phyloP scores from a whole-genome alignment of 2,113 vertebrate species.

The Brachyhypopomus occidentalis region DNA sequence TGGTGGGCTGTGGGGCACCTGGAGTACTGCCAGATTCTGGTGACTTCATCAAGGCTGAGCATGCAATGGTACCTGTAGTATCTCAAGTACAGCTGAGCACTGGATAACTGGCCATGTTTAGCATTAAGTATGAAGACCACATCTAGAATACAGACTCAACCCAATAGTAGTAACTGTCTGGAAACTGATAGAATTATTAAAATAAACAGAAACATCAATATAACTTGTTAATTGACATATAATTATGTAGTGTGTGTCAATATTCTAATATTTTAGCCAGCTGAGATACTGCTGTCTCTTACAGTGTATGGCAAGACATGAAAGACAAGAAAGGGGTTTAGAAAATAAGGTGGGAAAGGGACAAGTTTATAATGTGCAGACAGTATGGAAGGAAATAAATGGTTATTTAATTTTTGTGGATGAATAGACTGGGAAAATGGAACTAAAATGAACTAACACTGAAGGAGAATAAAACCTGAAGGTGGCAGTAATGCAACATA shows the following conservation, averaged over 20 bases:
- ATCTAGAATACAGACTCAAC: neutral
- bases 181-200: neutral
- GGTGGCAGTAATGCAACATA: neutral
- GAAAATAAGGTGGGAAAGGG: neutral
- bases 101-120: neutral
- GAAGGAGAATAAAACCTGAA: neutral
- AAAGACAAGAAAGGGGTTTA: neutral
- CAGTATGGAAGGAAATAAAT: neutral
- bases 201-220: neutral
- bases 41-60: neutral
- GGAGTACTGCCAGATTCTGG: neutral
- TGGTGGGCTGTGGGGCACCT: neutral
- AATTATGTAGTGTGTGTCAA: neutral
- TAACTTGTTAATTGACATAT: neutral
- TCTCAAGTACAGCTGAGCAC: neutral
- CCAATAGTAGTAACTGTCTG: neutral
- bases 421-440: neutral
- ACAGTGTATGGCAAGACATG: neutral
- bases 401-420: neutral
- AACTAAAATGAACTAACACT: neutral
- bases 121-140: neutral
- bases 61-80: neutral
- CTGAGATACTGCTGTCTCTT: neutral
- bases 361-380: neutral
- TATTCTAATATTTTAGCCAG: slow-evolving; percentile 2